These are phyloP conservation scores for Brachypalpus laphriformis DNA, from an alignment of 2,888 invertebrate genomes.

Conservation along the genomic window DNA sequence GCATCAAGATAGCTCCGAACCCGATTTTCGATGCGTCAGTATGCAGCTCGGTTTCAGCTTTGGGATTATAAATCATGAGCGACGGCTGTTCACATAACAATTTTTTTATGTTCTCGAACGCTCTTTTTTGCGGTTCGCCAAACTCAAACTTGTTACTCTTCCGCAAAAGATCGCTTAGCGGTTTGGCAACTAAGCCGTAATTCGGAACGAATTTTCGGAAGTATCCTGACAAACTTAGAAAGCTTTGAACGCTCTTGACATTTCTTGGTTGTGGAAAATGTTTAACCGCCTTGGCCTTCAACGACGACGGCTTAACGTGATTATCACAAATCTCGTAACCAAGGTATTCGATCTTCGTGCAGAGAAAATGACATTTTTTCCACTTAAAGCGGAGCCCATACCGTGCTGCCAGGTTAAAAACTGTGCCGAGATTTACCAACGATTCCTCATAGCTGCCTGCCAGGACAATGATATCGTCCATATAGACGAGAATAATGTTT, in stretches of 20 bases:
- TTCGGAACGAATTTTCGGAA: background rate
- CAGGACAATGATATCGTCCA: background rate
- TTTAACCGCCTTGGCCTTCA: background rate
- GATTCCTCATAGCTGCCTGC: background rate
- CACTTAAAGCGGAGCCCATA: background rate
- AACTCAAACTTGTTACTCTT: background rate
- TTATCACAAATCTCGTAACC: no score
- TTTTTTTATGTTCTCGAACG: background rate
- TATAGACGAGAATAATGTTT: no score
- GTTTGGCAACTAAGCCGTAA: background rate
- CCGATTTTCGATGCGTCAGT: background rate
- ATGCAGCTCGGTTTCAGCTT: background rate
- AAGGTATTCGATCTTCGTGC: background rate
- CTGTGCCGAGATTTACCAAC: no score
- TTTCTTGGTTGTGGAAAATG: no score
- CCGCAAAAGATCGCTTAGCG: background rate
- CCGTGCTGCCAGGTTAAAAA: no score
- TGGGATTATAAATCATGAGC: background rate
- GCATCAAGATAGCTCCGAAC: background rate
- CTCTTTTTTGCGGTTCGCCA: background rate
- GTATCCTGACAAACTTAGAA: background rate
- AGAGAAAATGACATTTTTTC: background rate
- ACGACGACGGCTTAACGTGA: background rate
- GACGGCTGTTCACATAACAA: no score
- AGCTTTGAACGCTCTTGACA: background rate